Base-by-base conservation (phyloP, 2,113 vertebrate genomes). In the Hydrolagus affinis region DNA sequence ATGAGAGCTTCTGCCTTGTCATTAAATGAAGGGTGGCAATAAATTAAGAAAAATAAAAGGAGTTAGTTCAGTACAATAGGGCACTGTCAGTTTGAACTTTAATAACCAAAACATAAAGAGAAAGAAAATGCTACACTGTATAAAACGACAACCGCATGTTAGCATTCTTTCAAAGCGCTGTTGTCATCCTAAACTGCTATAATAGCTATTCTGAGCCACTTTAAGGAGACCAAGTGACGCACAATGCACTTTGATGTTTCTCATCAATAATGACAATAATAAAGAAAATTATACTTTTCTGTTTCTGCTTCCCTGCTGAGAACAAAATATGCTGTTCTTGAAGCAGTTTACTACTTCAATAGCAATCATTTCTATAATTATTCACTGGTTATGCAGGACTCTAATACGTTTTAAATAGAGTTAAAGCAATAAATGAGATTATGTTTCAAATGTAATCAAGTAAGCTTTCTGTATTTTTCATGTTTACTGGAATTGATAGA, bases 291-390 rank as follows among this genome's bases (percentile, higher is more conserved):
- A 21, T 17, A 75, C 32, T 11, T 75, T 75, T 56, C 11, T 75
- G 32, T 4, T 56, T 15, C 32, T 75, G 10, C 15, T 21, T 21
- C 19, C 73, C 73, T 57, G 32, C 32, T 75, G 7, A 21, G 73
- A n/a, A 75, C 19, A 75, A 57, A 44, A n/a, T 75, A 75, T 75
- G 32, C 32, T 75, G 73, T 57, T 75, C 73, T 56, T 1, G 12
- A 75, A 56, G 15, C 17, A 56, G 73, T 56, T 11, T 75, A 75
- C 19, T 9, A 56, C 19, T 75, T 75, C 15, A 32, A 57, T 56
- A 75, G 73, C 32, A 75, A 75, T 75, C 44, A 75, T 75, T 75
- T 56, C 32, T 75, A 75, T 44, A 75, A 75, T 57, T 75, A 19
- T 75, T 75, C 73, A 75, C 32, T 3, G 56, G 1, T 32, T 44